Conservation (phyloP, 2,888 invertebrate genomes). For the Tricholauxania praeusta region DNA sequence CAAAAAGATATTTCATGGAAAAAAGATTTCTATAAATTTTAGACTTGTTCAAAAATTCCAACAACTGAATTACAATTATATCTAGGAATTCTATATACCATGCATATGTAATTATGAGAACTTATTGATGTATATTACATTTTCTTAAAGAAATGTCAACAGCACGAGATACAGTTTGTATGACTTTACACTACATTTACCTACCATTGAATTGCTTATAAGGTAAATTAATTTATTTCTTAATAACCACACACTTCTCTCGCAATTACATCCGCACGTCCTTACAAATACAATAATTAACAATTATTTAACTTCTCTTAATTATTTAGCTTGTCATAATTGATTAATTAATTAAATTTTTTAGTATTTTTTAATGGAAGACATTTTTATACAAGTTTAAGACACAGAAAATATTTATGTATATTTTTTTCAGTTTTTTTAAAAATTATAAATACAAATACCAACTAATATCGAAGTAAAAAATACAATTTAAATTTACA, state of each 20-base stretch:
- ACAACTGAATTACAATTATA: no score
- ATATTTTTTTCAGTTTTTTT: constrained; percentile 39
- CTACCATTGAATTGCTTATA: no score
- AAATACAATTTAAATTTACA: background rate
- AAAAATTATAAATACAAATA: background rate
- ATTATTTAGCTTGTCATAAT: constrained; percentile 36
- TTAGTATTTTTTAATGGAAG: constrained; percentile 67
- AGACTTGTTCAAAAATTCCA: no score
- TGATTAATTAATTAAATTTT: constrained; percentile 47
- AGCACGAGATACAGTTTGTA: no score
- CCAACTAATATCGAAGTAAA: no score
- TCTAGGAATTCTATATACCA: no score
- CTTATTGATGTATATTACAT: no score
- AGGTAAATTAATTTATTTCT: constrained; percentile 2
- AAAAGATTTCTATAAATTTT: no score
- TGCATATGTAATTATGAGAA: no score
- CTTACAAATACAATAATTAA: constrained; percentile 14
- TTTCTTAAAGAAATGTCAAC: no score
- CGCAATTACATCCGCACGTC: background rate
- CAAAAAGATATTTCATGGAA: no score
- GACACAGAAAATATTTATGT: constrained; percentile 68
- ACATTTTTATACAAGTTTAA: constrained; percentile 69
- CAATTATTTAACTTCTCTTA: constrained; percentile 31
- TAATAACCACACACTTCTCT: background rate
- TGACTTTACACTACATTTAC: no score